Evolutionary conservation across 2,797 vertebrate genomes (phyloP).

Genomic region (Falco naumanni): DNA sequence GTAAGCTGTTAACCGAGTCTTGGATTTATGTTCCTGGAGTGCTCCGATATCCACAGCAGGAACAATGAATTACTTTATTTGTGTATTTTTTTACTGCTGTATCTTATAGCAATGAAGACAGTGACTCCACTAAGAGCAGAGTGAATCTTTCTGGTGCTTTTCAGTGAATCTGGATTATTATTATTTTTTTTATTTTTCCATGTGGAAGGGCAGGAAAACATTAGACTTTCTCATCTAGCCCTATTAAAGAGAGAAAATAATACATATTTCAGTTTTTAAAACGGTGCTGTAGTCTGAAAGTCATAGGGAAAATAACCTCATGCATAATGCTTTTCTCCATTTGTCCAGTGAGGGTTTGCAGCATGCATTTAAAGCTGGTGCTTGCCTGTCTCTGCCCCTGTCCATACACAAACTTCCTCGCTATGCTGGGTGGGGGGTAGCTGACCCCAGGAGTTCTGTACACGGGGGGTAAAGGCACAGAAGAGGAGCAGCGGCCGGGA

Average conservation of each 20-base stretch:
- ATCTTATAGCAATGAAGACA: background rate
- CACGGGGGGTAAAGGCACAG: background rate
- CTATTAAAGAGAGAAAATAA: background rate
- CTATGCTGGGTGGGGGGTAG: background rate
- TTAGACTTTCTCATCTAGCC: background rate
- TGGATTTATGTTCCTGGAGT: background rate
- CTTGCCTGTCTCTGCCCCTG: accelerated
- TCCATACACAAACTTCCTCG: background rate
- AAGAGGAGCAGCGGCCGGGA: background rate
- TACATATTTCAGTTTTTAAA: background rate
- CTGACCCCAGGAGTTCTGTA: background rate
- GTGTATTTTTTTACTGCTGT: background rate
- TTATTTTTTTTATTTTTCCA: background rate
- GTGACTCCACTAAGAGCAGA: background rate
- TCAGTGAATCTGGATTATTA: background rate
- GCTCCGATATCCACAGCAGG: background rate
- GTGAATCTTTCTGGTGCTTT: background rate
- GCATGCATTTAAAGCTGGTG: background rate
- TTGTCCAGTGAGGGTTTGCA: background rate
- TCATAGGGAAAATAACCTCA: background rate
- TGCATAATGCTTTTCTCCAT: background rate
- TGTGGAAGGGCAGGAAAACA: background rate
- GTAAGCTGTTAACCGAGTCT: background rate
- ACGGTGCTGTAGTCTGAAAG: background rate
- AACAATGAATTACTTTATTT: background rate